Evolutionary conservation across 1,140 invertebrate genomes (phyloP).

Genomic region (Cotesia vestalis): DNA sequence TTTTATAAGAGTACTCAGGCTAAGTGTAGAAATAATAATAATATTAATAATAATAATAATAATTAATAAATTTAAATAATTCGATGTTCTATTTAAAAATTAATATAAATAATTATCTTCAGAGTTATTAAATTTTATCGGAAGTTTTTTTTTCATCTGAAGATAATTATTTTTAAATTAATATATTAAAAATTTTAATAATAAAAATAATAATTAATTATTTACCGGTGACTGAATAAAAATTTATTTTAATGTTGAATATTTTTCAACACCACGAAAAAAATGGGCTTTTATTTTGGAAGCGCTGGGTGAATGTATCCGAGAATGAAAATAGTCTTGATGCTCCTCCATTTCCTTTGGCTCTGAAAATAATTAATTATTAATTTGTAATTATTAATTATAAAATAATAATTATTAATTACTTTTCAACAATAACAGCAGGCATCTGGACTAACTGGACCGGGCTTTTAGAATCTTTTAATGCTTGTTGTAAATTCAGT

Average conservation of each 20-base stretch:
- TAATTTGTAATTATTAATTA: constrained; percentile 15
- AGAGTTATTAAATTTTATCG: too few species aligned
- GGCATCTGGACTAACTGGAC: constrained; percentile 98
- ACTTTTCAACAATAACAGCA: constrained; percentile 95
- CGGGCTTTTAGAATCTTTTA: constrained; percentile 95
- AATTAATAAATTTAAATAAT: too few species aligned
- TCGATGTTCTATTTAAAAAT: too few species aligned
- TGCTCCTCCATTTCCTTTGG: constrained; percentile 76
- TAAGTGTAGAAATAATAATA: too few species aligned
- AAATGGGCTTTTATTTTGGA: constrained; percentile 95
- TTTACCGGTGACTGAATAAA: too few species aligned
- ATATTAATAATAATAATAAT: too few species aligned
- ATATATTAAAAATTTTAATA: too few species aligned
- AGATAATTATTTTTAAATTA: too few species aligned
- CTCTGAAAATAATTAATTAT: constrained; percentile 65
- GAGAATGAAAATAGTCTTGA: constrained; percentile 85
- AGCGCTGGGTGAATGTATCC: constrained; percentile 93
- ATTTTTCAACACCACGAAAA: constrained; percentile 92
- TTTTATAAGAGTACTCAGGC: neutral
- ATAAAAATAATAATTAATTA: too few species aligned
- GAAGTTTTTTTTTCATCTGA: too few species aligned
- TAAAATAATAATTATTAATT: constrained; percentile 43
- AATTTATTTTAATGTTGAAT: neutral
- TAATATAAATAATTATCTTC: too few species aligned
- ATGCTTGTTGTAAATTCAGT: constrained; percentile 95